A percentile compares a stretch with the other conserved stretches of the same genome.
Conservation (phyloP, 2,888 invertebrate species). For the Cancer borealis region DNA sequence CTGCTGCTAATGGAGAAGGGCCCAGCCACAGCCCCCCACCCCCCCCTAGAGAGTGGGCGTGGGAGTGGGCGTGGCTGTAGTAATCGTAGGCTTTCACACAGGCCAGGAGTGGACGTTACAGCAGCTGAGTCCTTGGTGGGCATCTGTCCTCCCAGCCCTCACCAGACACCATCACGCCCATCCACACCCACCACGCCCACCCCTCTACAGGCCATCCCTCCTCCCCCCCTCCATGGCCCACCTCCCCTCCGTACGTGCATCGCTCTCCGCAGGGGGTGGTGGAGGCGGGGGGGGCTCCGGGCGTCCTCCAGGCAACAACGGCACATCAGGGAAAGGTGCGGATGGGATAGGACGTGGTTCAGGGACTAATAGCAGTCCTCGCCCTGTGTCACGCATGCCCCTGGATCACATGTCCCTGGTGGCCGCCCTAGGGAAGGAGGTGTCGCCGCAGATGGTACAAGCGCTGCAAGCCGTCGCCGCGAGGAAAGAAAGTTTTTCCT, state of each 20-base stretch:
- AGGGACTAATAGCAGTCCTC: conserved; percentile 53
- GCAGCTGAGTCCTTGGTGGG: conserved; percentile 77
- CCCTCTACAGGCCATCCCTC: conserved; percentile 58
- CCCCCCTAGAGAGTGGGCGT: background rate
- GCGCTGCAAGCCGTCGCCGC: conserved; percentile 77
- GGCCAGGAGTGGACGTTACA: conserved; percentile 72
- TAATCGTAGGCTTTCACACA: conserved; percentile 3
- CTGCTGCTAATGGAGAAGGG: background rate
- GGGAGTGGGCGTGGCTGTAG: background rate
- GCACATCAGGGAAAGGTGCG: conserved; percentile 45
- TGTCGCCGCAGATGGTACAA: conserved; percentile 77
- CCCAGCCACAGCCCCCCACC: too few relatives aligned
- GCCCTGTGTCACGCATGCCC: conserved; percentile 59
- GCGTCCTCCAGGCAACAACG: background rate
- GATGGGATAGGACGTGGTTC: conserved; percentile 44
- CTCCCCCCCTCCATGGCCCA: conserved; percentile 72
- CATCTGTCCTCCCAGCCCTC: conserved; percentile 75
- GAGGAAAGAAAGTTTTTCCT: conserved; percentile 76
- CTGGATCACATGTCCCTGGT: conserved; percentile 76
- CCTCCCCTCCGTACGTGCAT: conserved; percentile 67
- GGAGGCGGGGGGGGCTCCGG: conserved; percentile 1
- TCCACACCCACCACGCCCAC: conserved; percentile 5
- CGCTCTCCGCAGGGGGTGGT: conserved; percentile 12
- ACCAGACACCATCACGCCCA: conserved; percentile 72
- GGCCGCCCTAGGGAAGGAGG: conserved; percentile 76